These are phyloP conservation scores for Sitta europaea DNA, from an alignment of 2,113 vertebrate genomes.

Conservation along the genomic window DNA sequence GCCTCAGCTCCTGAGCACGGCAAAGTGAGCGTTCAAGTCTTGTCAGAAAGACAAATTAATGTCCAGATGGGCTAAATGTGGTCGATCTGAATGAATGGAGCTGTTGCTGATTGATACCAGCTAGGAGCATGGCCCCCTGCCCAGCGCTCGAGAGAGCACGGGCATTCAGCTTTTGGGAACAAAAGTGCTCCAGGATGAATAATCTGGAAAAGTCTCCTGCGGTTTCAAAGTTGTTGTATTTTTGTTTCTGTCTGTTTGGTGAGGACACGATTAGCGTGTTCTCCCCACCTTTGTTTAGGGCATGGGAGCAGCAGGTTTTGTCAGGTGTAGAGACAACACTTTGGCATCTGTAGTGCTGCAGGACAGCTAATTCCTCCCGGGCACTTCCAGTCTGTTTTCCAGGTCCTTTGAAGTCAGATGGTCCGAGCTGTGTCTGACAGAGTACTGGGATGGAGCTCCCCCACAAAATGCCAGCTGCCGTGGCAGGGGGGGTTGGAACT, in stretches of 20 bases:
- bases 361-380: background rate
- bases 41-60: conserved; percentile 32
- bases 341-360: background rate
- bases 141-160: background rate
- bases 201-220: background rate
- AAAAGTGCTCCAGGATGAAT: background rate
- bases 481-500: background rate
- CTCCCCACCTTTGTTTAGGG: background rate
- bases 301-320: background rate
- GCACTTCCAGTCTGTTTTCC: background rate
- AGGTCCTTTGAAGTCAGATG: background rate
- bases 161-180: background rate
- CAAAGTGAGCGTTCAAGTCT: background rate
- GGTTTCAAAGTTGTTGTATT: background rate
- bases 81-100: background rate
- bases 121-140: background rate
- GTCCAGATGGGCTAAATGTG: conserved; percentile 31
- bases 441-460: background rate
- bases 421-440: background rate
- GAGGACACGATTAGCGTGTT: background rate
- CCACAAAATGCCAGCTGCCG: background rate
- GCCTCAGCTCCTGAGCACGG: background rate
- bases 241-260: background rate
- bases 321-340: background rate
- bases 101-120: background rate